Evolutionary conservation across 2,797 vertebrate genomes (phyloP), one percentile per base, ranked within the genome.

Genomic region (Poeciliopsis gracilis): DNA sequence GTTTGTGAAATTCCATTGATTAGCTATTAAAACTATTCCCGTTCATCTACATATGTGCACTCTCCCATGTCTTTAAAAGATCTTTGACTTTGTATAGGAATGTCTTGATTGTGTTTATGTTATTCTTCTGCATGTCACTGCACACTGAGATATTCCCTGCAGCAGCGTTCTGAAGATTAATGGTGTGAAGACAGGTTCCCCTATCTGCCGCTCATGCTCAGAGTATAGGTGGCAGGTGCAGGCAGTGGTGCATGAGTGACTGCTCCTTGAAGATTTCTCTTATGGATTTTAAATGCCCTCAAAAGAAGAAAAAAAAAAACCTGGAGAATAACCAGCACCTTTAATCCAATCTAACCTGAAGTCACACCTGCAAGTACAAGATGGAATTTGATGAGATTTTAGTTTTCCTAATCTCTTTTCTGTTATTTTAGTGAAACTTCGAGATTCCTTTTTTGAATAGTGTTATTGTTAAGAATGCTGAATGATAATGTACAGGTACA

Each of bases 201-300:
- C 86, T 80, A 89, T 89, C 87, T 86, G 92, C 92, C 90, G 83
- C 89, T 92, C 92, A 90, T 86, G 63, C 79, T 76, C 76, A 79
- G 80, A 81, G 89, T 85, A 70, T 45, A 83, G 90, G 88, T 88
- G 91, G 91, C 94, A 95, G 94, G 93, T 94, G 93, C 87, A 90
- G 89, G 88, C 90, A 69, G 81, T 83, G 82, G 83, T 86, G 93
- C 92, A 83, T 94, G 91, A 90, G 91, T 90, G 88, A 91, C 88
- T 88, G 87, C 71, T 78, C 86, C 90, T 90, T 91, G 88, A 91
- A 92, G 89, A 92, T 93, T 92, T 91, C 89, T 92, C 87, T 84
- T 78, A 84, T 90, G 85, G 86, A 78, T 92, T 87, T 82, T 71
- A 71, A 71, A 71, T 46, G 3, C 25, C 15, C 15, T 46, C 25